A percentile compares a stretch with the other conserved stretches of the same genome.
These are phyloP conservation scores for Leucoraja erinaceus DNA, from an alignment of 2,113 vertebrate genomes.

Conservation along the genomic window DNA sequence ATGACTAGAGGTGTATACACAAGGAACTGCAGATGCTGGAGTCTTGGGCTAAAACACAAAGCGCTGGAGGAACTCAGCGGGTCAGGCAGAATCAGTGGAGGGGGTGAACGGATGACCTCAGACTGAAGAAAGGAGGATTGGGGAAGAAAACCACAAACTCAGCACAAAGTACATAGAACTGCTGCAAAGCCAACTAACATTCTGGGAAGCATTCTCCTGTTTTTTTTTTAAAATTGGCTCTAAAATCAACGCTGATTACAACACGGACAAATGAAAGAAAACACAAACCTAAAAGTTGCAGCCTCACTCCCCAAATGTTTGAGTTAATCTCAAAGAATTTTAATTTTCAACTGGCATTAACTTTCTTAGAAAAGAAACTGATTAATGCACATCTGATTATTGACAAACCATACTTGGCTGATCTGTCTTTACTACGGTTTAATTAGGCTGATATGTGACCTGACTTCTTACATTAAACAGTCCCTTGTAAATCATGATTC, in stretches of 20 bases:
- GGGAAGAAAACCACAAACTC: too few species aligned
- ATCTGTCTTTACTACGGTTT: conserved; percentile 34
- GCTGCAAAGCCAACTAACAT: background rate
- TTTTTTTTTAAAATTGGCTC: background rate
- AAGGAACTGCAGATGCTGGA: too few species aligned
- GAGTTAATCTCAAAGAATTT: background rate
- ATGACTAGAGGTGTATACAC: too few species aligned
- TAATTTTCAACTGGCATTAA: background rate
- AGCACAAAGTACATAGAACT: too few species aligned
- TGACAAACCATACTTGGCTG: conserved; percentile 22
- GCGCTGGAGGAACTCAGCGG: too few species aligned
- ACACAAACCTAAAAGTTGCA: background rate
- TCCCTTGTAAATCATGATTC: conserved; percentile 30
- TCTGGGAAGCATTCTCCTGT: background rate
- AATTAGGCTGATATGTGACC: conserved; percentile 32
- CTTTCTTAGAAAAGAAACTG: background rate
- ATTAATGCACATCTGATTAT: background rate
- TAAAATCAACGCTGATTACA: background rate
- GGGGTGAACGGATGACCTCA: too few species aligned
- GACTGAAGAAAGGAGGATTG: too few species aligned
- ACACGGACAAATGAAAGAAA: background rate
- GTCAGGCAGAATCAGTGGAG: too few species aligned
- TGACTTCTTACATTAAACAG: conserved; percentile 35
- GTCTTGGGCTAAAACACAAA: too few species aligned
- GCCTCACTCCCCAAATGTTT: background rate